Conservation (phyloP, 37 sponge, comb jelly and placozoan species). For the Tethya wilhelma region DNA sequence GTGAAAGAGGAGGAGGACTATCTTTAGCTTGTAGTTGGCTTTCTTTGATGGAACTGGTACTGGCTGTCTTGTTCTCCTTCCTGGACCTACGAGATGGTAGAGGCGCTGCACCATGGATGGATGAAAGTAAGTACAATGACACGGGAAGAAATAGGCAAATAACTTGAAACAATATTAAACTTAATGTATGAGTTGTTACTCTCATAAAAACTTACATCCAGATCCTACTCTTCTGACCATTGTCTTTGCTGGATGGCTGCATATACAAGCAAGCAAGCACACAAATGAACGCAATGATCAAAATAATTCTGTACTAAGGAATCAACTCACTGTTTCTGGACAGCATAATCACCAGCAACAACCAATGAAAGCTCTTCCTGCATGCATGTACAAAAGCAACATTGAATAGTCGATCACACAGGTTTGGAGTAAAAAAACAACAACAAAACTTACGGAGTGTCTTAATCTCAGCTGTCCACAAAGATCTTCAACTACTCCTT, state of each 20-base stretch:
- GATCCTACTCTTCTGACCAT: conserved; percentile 25
- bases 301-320: neutral
- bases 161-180: neutral
- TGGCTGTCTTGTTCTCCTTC: neutral
- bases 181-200: neutral
- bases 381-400: neutral
- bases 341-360: conserved; percentile 84
- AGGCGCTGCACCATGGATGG: neutral
- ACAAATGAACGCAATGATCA: neutral
- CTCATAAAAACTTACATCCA: conserved; percentile 32
- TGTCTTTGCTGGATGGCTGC: conserved; percentile 47
- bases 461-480: conserved; percentile 59
- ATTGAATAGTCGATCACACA: neutral
- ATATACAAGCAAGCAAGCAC: neutral
- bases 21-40: neutral
- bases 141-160: neutral
- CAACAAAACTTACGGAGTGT: conserved; percentile 42
- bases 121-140: neutral
- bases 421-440: too few relatives aligned
- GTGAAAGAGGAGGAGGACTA: conserved; percentile 40
- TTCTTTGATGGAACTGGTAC: neutral
- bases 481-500: conserved; percentile 46
- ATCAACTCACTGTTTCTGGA: conserved; percentile 68
- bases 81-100: neutral
- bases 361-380: conserved; percentile 90